Percentiles rank a stretch among this genome's conserved stretches.
phyloP scores from a whole-genome alignment of 2,797 vertebrate species.

The Lepilemur ruficaudatus region DNA sequence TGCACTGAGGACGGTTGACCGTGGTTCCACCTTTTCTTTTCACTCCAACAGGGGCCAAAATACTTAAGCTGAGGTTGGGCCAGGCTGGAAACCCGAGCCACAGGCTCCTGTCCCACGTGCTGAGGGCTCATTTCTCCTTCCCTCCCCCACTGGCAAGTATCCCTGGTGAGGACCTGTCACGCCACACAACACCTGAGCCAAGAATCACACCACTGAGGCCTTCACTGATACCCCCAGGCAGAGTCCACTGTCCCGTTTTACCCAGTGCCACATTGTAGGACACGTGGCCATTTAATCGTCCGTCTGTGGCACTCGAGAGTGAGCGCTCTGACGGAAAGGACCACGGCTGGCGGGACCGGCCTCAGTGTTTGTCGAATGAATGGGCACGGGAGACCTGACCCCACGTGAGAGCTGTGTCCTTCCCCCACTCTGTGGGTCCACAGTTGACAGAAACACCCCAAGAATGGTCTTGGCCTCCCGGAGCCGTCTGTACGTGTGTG shows the following conservation, averaged over 20 bases:
- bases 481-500: too few species aligned
- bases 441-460: not conserved
- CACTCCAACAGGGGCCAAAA: not conserved
- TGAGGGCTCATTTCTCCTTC: not conserved
- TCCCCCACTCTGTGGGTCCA: not conserved
- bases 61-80: not conserved
- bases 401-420: not conserved
- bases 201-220: fast-evolving
- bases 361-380: not conserved
- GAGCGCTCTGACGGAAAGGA: not conserved
- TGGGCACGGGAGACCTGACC: not conserved
- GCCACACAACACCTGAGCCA: not conserved
- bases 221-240: not conserved
- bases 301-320: not conserved
- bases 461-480: not conserved
- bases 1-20: not conserved
- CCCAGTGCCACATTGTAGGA: not conserved
- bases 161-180: not conserved
- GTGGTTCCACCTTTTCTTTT: not conserved
- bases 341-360: not conserved
- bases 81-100: not conserved
- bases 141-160: not conserved
- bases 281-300: not conserved
- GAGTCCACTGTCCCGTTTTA: not conserved
- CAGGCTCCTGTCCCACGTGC: not conserved